Base-by-base conservation (phyloP, 2,113 vertebrate genomes). In the Cynoglossus semilaevis region DNA sequence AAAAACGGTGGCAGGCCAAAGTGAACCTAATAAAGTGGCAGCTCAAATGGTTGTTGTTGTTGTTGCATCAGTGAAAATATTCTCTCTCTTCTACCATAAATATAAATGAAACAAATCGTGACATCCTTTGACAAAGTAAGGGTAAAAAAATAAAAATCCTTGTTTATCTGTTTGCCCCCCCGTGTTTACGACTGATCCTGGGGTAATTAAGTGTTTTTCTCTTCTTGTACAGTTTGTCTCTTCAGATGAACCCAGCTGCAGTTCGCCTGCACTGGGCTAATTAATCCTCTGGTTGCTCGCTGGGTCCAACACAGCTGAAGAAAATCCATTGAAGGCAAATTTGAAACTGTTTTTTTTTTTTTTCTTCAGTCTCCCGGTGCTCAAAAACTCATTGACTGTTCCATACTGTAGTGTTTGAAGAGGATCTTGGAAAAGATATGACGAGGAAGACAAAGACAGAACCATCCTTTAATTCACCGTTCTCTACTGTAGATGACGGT, bases 141-240 rank as follows among this genome's bases (percentile, higher is more conserved):
- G 22, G 6, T 6, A 38, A 36, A 36, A 36, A 36, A 36, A 36
- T 16, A 45, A 7, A 29, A 48, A 53, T 47, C 10, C 12, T 7
- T 35, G 29, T 40, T 8, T n/a, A n/a, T 46, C n/a, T 43, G 6
- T 67, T 41, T 51, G 36, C 7, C 57, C 14, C 18, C 6, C 15
- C 56, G 6, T 41, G 38, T 41, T 55, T 59, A 58, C 68, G 29
- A n/a, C 40, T 42, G 5, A 40, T 47, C 17, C 14, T 40, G 22
- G 16, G 16, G 18, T 51, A 47, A 67, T 67, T 52, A 42, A 42
- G 35, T 9, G 2, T 65, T 62, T 62, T 68, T 40, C 50, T 49
- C n/a, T 1, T 35, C 54, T 60, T 14, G 15, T 70, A 65, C 17
- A 38, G 29, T 69, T 58, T 50, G 44, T 63, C 40, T 67, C 36